Base-by-base conservation (phyloP, 1,140 invertebrate genomes). In the Dryas iulia region DNA sequence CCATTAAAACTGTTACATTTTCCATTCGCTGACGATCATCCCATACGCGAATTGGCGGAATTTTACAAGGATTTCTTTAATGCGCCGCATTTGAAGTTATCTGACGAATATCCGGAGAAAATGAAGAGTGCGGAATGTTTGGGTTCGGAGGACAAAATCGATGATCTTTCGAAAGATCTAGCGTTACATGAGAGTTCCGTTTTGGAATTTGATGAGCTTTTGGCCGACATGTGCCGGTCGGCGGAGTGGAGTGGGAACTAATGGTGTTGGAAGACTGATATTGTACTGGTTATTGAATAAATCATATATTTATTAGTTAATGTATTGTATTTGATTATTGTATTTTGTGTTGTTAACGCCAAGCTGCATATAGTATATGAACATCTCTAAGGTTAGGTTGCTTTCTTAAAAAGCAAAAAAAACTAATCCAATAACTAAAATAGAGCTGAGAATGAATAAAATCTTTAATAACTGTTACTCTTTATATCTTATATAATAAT, bases 61-160 rank as follows among this genome's bases (percentile, higher is more conserved):
- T 91, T 91, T 75, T 91, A 91, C 64, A 90, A 90, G 66, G 89
- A 91, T 23, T 88, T 91, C 56, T 91, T 91, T 64, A 91, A 91
- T 59, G 89, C 89, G 3, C 89, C 89, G 23, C 83, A 89, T 77
- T 79, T 90, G 39, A 90, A 89, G 35, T 64, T 89, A 23, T 57
- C 81, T 0, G 82, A 88, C 25, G 79, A 85, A 7, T 31, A 47
- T 31, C 25, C 78, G n/a, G 28, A 10, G 10, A 76, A 76, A 25
- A 68, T 61, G 11, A 78, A 68, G 53, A 81, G 72, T 58, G 31
- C 66, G 1, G 78, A 79, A 12, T 77, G 66, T n/a, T 67, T 85
- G 11, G 79, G 83, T 30, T 18, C 77, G 6, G 84, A 84, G 66
- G 59, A 71, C 24, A 67, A 70, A 7, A 81, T 72, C 25, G 82